Percentiles rank a stretch among this genome's conserved stretches.
phyloP scores from a whole-genome alignment of 2,797 vertebrate genomes.

The Darevskia mixta region DNA sequence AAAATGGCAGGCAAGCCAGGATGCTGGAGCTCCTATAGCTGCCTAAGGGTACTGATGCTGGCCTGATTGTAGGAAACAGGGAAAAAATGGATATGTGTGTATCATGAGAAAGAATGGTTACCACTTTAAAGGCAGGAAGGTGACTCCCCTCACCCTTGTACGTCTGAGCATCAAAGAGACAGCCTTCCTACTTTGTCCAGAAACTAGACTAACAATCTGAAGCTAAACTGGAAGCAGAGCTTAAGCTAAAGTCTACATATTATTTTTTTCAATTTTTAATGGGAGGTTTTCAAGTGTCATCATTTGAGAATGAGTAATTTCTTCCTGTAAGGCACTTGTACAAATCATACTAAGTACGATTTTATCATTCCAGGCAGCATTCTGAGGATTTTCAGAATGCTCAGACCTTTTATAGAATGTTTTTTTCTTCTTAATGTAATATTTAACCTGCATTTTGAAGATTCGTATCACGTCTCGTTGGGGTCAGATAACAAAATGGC shows the following conservation, averaged over 20 bases:
- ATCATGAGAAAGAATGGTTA: not conserved
- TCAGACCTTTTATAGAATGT: not conserved
- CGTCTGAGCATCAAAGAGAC: not conserved
- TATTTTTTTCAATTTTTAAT: not conserved
- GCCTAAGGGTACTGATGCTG: not conserved
- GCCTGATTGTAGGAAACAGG: not conserved
- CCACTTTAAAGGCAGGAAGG: not conserved
- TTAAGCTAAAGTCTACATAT: not conserved
- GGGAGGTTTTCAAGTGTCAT: not conserved
- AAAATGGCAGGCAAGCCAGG: not conserved
- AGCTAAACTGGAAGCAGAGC: not conserved
- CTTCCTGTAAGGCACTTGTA: not conserved
- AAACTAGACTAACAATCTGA: not conserved
- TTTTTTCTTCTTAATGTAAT: not conserved
- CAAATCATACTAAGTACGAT: constrained; percentile 10
- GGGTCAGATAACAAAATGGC: not conserved
- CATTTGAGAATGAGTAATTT: constrained; percentile 7
- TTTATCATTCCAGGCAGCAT: constrained; percentile 7
- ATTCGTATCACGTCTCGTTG: not conserved
- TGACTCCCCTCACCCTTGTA: not conserved
- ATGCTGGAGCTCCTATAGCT: too few species aligned
- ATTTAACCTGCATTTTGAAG: not conserved
- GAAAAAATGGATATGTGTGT: not conserved
- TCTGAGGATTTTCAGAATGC: not conserved
- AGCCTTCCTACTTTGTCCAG: not conserved